Percentiles rank a stretch among this genome's conserved stretches.
These are phyloP conservation scores for Amphiura filiformis DNA, from an alignment of 35 echinoderm and acorn worm species.

Conservation along the genomic window DNA sequence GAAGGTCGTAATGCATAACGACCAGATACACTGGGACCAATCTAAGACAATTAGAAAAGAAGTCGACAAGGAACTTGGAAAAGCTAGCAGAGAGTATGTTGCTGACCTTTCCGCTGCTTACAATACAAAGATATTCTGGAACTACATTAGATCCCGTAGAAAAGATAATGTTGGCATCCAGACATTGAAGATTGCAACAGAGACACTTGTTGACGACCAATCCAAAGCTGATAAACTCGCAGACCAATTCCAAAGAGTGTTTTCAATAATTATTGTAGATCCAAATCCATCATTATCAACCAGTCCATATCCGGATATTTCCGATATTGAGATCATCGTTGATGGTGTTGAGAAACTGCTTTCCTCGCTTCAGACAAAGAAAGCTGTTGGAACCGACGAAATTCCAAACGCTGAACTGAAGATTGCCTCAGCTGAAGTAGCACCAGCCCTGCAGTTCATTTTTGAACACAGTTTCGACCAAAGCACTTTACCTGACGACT, in stretches of 20 bases:
- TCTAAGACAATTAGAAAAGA: background rate
- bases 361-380: background rate
- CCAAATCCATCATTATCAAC: too few species aligned
- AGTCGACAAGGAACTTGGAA: constrained; percentile 8
- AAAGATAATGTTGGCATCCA: too few species aligned
- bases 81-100: too few species aligned
- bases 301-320: constrained; percentile 16
- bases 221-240: background rate
- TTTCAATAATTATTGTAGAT: background rate
- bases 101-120: too few species aligned
- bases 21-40: background rate
- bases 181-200: too few species aligned
- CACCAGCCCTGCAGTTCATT: constrained; percentile 29
- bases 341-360: too few species aligned
- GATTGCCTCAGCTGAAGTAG: constrained; percentile 11
- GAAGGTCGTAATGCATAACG: background rate
- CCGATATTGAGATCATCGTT: constrained; percentile 14
- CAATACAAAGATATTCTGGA: too few species aligned
- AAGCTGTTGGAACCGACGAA: constrained; percentile 33
- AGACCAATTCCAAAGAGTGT: too few species aligned
- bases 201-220: background rate
- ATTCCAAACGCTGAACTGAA: constrained; percentile 38
- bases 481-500: constrained; percentile 27
- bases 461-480: constrained; percentile 38
- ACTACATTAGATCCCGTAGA: too few species aligned